Evolutionary conservation across 1,140 invertebrate genomes (phyloP).

Genomic region (Apolygus lucorum): DNA sequence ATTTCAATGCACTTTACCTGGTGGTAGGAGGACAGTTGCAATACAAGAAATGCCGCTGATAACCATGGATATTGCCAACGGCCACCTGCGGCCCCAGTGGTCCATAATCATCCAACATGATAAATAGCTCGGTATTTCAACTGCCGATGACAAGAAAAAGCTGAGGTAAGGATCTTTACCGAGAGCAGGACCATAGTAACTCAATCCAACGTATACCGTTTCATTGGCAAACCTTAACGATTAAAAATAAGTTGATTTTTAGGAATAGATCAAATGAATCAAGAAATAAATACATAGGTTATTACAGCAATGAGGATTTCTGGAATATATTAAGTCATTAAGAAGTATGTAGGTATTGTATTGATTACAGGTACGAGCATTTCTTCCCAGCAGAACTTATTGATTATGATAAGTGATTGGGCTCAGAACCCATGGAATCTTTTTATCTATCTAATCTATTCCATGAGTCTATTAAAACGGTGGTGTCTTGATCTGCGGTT

Average conservation of each 20-base stretch:
- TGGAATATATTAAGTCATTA: too few relatives aligned
- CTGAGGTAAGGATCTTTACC: constrained; percentile 76
- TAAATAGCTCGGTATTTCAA: constrained; percentile 77
- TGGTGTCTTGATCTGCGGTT: too few relatives aligned
- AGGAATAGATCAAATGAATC: constrained; percentile 2
- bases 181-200: constrained; percentile 76
- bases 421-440: too few relatives aligned
- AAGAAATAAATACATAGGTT: too few relatives aligned
- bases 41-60: constrained; percentile 70
- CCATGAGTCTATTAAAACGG: too few relatives aligned
- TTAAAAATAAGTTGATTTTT: constrained; percentile 19
- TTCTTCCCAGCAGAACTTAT: too few relatives aligned
- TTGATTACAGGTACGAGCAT: too few relatives aligned
- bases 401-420: too few relatives aligned
- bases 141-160: constrained; percentile 71
- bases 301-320: too few relatives aligned
- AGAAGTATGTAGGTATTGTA: too few relatives aligned
- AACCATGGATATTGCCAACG: constrained; percentile 72
- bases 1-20: too few relatives aligned
- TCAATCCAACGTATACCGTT: constrained; percentile 77
- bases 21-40: constrained; percentile 65
- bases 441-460: too few relatives aligned
- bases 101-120: constrained; percentile 79
- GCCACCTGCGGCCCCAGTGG: constrained; percentile 70
- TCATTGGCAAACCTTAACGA: constrained; percentile 54